Conservation (phyloP, 2,888 invertebrate species). For the Operophtera brumata region DNA sequence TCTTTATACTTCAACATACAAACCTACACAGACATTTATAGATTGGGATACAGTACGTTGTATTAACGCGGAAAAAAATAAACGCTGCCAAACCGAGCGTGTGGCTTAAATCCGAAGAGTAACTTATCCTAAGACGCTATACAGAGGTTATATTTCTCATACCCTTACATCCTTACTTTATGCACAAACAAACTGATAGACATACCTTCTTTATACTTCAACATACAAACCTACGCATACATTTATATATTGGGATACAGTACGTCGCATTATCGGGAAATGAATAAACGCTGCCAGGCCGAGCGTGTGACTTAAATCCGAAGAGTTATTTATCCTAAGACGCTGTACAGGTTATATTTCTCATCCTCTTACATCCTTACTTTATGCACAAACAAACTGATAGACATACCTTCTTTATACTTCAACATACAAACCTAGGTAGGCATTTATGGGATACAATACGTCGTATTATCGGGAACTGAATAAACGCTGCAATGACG, state of each 20-base stretch:
- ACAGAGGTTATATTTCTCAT: no score
- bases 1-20: neutral
- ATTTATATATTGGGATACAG: constrained; percentile 11
- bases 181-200: no score
- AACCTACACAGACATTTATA: constrained; percentile 1
- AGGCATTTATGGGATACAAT: constrained; percentile 10
- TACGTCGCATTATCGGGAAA: constrained; percentile 33
- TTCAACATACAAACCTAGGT: neutral
- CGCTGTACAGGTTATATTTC: constrained; percentile 46
- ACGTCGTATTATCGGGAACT: constrained; percentile 34
- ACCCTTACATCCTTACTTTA: no score
- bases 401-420: no score
- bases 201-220: no score
- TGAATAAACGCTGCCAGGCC: constrained; percentile 49
- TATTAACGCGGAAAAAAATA: constrained; percentile 41
- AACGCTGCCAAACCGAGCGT: constrained; percentile 46
- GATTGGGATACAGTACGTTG: constrained; percentile 13
- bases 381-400: no score
- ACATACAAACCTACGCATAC: neutral
- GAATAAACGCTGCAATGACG: constrained; percentile 44
- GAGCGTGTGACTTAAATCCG: constrained; percentile 38
- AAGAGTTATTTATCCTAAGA: constrained; percentile 30
- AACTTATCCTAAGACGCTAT: constrained; percentile 21
- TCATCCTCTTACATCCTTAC: constrained; percentile 30
- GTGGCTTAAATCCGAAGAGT: constrained; percentile 36